Evolutionary conservation across 2,113 vertebrate species (phyloP), one percentile per base, ranked within the genome.

Genomic region (Nyctibius bracteatus): DNA sequence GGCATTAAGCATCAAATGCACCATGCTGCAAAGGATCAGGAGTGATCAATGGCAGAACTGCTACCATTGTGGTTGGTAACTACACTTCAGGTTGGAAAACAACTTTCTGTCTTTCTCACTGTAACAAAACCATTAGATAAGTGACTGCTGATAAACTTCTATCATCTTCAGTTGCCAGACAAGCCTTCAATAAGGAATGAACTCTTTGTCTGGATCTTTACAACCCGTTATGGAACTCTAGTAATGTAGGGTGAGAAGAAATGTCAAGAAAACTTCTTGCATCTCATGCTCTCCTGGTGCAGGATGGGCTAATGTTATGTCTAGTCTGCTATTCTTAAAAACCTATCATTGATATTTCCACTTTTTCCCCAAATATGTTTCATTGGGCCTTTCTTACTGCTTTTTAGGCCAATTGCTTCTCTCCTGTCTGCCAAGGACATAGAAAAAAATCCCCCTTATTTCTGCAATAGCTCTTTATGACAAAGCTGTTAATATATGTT

Each of bases 141-240:
- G 30, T 35, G 54, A 31, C 33, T 80, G 14, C 33, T 86, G 55
- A 24, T 28, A 24, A 81, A 59, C 21, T n/a, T 35, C 25, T 24
- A 5, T 0, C 4, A 21, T 41, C 13, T 52, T 62, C 6, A 23
- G 30, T 37, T 90, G 43, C 31, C 46, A 47, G 51, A 43, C 30
- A 55, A 47, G 19, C 17, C 46, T 52, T 51, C 37, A 28, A 2
- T 20, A 43, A 37, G 33, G 57, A 59, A 63, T 10, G 10, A 67
- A 57, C 31, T 67, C 57, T 62, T 39, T 39, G 30, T 47, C 12
- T 8, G 2, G 31, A 72, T 11, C 47, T 75, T n/a, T 35, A 22
- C 16, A n/a, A 1, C 61, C 3, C 0, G 1, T 49, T 37, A 4
- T 30, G 23, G 55, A 12, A 52, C 37, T 46, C 35, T 2, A n/a